phyloP scores from a whole-genome alignment of 2,797 vertebrate genomes.

The Cuculus canorus region DNA sequence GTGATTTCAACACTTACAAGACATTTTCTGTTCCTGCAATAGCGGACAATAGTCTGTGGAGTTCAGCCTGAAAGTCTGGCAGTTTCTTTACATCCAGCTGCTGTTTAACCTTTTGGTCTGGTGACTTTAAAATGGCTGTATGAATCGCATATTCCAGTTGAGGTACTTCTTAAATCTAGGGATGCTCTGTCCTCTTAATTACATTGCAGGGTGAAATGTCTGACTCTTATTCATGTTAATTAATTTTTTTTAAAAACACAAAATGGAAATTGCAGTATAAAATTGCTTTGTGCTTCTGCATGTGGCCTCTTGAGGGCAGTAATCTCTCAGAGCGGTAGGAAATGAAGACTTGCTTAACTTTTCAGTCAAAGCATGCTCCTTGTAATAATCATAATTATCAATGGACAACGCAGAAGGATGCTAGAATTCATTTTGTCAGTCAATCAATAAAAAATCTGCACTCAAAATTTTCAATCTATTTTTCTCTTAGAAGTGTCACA shows the following conservation, averaged over 20 bases:
- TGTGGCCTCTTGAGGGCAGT: constrained; percentile 65
- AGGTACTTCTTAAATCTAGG: not conserved
- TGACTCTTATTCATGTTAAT: not conserved
- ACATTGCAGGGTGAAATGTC: not conserved
- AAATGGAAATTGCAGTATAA: not conserved
- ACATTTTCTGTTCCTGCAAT: not conserved
- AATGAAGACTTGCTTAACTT: not conserved
- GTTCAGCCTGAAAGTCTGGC: not conserved
- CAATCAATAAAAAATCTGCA: constrained; percentile 56
- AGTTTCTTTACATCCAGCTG: not conserved
- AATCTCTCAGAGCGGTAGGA: not conserved
- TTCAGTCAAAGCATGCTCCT: constrained; percentile 44
- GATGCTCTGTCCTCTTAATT: not conserved
- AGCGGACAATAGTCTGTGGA: not conserved
- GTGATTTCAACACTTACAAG: not conserved
- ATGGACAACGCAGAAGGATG: constrained; percentile 28
- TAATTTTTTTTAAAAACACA: not conserved
- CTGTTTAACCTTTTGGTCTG: not conserved
- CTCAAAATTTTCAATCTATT: constrained; percentile 57
- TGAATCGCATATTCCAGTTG: not conserved
- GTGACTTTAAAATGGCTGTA: not conserved
- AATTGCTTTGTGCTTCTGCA: not conserved
- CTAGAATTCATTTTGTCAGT: constrained; percentile 58
- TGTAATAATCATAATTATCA: constrained; percentile 62
- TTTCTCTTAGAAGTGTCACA: constrained; percentile 59